These are phyloP conservation scores for Melanostoma scalare DNA, from an alignment of 2,888 invertebrate genomes.

Conservation along the genomic window DNA sequence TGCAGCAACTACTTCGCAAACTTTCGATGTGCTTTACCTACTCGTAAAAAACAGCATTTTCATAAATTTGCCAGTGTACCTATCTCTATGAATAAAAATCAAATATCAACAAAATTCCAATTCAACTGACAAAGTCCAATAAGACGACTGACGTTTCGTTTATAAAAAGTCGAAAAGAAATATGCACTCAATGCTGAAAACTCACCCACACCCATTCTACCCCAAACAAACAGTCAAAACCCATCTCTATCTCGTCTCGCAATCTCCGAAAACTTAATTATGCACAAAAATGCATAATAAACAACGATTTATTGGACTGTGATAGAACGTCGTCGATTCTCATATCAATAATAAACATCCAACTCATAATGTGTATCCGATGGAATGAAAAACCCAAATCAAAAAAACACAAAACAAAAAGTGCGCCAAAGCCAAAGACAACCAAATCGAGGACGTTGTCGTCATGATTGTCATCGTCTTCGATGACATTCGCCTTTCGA, in stretches of 20 bases:
- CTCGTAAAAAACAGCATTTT: too few relatives aligned
- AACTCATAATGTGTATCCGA: slow-evolving; percentile 11
- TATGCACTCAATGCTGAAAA: not conserved
- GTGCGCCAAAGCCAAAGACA: slow-evolving; percentile 28
- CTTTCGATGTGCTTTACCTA: too few relatives aligned
- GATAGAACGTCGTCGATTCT: slow-evolving; percentile 45
- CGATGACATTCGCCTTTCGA: slow-evolving; percentile 6
- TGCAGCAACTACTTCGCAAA: too few relatives aligned
- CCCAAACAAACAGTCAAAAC: not conserved
- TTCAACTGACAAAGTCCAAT: too few relatives aligned
- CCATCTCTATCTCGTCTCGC: slow-evolving; percentile 40
- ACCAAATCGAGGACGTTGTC: slow-evolving; percentile 23
- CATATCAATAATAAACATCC: slow-evolving; percentile 52
- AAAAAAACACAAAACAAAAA: slow-evolving; percentile 10
- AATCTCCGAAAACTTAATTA: slow-evolving; percentile 64
- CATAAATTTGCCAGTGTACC: too few relatives aligned
- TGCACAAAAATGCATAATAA: slow-evolving; percentile 66
- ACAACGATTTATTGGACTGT: slow-evolving; percentile 67
- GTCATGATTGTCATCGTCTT: slow-evolving; percentile 12
- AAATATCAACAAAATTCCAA: too few relatives aligned
- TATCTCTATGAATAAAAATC: too few relatives aligned
- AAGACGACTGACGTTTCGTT: too few relatives aligned
- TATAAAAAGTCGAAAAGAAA: not conserved
- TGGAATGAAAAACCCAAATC: slow-evolving; percentile 7
- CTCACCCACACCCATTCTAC: too few relatives aligned